Evolutionary conservation across 2,113 vertebrate species (phyloP).

Genomic region (Halcyon senegalensis): DNA sequence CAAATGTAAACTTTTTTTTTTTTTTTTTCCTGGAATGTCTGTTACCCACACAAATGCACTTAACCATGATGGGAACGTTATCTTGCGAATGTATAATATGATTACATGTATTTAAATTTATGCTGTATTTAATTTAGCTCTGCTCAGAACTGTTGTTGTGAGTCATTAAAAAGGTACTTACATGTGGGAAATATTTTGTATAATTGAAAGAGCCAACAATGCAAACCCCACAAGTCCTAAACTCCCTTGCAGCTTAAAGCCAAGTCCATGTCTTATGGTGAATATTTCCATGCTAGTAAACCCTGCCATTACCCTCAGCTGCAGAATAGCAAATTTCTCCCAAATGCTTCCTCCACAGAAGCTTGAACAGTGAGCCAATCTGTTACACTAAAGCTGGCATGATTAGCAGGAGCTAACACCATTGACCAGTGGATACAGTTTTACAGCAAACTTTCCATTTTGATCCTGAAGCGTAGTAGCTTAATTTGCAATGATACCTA

Average conservation of each 20-base stretch:
- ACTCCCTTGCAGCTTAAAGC: background rate
- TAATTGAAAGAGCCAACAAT: background rate
- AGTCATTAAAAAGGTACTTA: background rate
- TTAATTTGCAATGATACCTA: background rate
- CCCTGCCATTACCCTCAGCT: background rate
- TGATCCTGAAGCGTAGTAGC: background rate
- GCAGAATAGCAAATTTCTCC: background rate
- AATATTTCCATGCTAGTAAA: background rate
- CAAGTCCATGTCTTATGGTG: background rate
- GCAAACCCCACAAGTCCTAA: background rate
- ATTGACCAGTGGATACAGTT: background rate
- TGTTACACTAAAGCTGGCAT: background rate
- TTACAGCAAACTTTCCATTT: background rate
- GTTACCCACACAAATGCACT: background rate
- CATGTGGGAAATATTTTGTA: background rate
- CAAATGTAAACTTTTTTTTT: background rate
- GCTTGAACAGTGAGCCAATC: background rate
- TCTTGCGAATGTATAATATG: background rate
- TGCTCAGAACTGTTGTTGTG: background rate
- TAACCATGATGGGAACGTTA: background rate
- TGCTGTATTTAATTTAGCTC: constrained; percentile 1
- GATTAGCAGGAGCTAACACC: background rate
- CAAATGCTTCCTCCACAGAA: background rate
- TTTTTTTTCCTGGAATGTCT: background rate
- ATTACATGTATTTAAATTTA: background rate